Conservation (phyloP, 2,797 vertebrate genomes). For the Graptemys geographica region DNA sequence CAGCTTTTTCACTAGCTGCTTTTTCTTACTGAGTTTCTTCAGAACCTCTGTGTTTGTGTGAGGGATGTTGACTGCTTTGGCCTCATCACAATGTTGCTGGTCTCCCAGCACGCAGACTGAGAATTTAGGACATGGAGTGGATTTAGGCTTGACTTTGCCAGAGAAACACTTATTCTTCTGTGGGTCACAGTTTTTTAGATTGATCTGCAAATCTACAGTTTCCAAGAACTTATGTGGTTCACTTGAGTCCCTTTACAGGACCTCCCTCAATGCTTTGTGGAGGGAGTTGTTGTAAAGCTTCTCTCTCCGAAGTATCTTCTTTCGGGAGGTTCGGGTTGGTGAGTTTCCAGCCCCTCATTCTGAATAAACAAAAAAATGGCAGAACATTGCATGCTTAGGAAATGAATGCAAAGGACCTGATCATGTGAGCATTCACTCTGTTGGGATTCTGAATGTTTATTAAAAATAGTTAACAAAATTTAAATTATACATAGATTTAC, state of each 20-base stretch:
- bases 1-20: conserved; percentile 95
- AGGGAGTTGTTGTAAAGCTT: background rate
- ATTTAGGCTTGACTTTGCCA: conserved; percentile 93
- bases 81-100: conserved; percentile 95
- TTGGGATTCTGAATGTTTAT: conserved; percentile 30
- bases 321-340: conserved; percentile 67
- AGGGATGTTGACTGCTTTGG: conserved; percentile 90
- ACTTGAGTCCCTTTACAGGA: background rate
- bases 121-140: conserved; percentile 93
- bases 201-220: background rate
- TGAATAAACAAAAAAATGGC: conserved; percentile 62
- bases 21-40: conserved; percentile 96
- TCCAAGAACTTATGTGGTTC: background rate
- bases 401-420: conserved; percentile 61
- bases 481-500: background rate
- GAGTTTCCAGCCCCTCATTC: conserved; percentile 70
- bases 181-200: background rate
- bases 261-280: background rate
- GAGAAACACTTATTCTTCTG: conserved; percentile 98
- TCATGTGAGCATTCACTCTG: conserved; percentile 70
- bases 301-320: conserved; percentile 65
- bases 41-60: conserved; percentile 96
- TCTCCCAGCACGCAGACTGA: conserved; percentile 92
- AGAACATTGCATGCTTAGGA: conserved; percentile 63
- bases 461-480: background rate